Evolutionary conservation across 2,797 vertebrate species (phyloP).

Genomic region (Sebastolobus altivelis): DNA sequence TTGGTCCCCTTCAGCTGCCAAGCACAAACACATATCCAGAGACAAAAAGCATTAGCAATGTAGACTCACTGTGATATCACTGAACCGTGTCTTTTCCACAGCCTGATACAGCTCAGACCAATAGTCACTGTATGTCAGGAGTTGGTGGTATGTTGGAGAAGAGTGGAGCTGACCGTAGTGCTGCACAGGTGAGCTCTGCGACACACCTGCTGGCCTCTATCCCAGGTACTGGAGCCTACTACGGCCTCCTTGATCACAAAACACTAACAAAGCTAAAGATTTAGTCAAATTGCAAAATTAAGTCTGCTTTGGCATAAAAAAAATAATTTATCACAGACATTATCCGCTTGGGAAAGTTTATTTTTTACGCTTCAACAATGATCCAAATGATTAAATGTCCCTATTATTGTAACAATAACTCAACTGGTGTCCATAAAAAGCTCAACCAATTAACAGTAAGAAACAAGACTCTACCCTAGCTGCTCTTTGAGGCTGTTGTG

Average conservation of each 20-base stretch:
- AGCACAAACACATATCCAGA: slow-evolving; percentile 19
- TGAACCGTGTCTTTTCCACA: background rate
- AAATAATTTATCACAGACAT: slow-evolving; percentile 21
- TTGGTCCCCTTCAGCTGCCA: slow-evolving; percentile 24
- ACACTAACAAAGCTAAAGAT: background rate
- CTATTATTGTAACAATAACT: background rate
- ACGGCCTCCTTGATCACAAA: background rate
- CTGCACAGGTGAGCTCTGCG: slow-evolving; percentile 31
- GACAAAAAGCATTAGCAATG: slow-evolving; percentile 8
- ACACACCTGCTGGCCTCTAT: background rate
- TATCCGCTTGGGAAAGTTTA: slow-evolving; percentile 48
- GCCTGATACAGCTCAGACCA: background rate
- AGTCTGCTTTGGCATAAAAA: slow-evolving; percentile 11
- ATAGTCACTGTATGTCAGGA: background rate
- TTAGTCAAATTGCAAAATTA: slow-evolving; percentile 1
- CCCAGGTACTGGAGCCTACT: background rate
- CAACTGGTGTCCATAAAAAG: background rate
- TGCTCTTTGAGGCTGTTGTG: background rate
- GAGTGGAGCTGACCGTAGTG: slow-evolving; percentile 21
- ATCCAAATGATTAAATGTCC: slow-evolving; percentile 19
- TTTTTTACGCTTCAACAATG: slow-evolving; percentile 25
- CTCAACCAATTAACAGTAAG: background rate
- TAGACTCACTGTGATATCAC: slow-evolving; percentile 1
- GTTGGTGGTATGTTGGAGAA: background rate
- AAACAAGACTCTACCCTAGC: background rate